A percentile compares a stretch with the other conserved stretches of the same genome.
These are phyloP conservation scores for Tetraodon nigroviridis DNA, from an alignment of 2,113 vertebrate genomes.

Conservation along the genomic window DNA sequence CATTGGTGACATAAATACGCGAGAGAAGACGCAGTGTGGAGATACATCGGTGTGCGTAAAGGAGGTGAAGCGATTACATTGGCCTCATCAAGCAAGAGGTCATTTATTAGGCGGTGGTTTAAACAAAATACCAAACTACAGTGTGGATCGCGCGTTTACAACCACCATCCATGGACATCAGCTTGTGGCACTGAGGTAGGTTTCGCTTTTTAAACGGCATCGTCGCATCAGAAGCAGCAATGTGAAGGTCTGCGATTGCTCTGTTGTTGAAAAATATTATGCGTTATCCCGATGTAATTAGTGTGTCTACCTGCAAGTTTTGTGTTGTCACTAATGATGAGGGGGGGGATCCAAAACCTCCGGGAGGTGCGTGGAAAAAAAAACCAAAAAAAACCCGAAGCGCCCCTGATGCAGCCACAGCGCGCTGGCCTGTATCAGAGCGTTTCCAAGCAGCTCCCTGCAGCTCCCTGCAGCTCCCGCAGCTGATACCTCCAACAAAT, in stretches of 20 bases:
- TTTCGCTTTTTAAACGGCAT: background rate
- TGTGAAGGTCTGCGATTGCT: background rate
- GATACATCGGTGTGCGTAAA: constrained; percentile 4
- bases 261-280: background rate
- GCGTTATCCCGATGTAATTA: background rate
- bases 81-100: constrained; percentile 15
- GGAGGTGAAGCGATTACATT: constrained; percentile 8
- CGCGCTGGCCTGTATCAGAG: constrained; percentile 53
- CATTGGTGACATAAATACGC: constrained; percentile 12
- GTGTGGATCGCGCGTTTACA: constrained; percentile 25
- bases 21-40: constrained; percentile 11
- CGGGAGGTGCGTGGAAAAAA: constrained; percentile 23
- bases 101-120: background rate
- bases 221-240: background rate
- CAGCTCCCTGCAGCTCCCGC: constrained; percentile 29
- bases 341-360: constrained; percentile 25
- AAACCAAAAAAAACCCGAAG: no score
- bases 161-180: constrained; percentile 45
- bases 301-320: no score
- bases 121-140: background rate
- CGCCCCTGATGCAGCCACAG: constrained; percentile 28
- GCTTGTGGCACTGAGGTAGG: constrained; percentile 55
- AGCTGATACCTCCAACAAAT: constrained; percentile 56
- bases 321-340: constrained; percentile 20
- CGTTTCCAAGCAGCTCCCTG: constrained; percentile 12